These are phyloP conservation scores for Megaceryle maxima DNA, from an alignment of 2,113 vertebrate species.

Conservation along the genomic window DNA sequence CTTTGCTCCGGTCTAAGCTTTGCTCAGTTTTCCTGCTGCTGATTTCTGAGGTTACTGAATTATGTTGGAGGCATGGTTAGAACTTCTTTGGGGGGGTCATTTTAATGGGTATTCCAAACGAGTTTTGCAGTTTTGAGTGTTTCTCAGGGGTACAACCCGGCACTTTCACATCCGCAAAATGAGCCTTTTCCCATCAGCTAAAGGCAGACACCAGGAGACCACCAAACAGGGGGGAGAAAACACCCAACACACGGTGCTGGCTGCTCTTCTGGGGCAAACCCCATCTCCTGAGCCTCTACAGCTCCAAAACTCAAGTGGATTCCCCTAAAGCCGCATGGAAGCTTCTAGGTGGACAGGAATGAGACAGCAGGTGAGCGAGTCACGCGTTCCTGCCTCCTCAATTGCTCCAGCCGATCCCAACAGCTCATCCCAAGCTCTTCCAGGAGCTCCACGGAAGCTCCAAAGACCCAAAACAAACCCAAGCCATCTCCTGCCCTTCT, in stretches of 20 bases:
- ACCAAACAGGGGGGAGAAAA: neutral
- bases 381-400: neutral
- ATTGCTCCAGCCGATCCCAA: neutral
- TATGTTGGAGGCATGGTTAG: too few species aligned
- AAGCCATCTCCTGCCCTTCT: neutral
- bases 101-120: neutral
- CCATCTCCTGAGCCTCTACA: neutral
- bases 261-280: neutral
- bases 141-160: rapidly evolving
- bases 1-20: neutral
- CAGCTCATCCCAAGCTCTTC: neutral
- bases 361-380: too few species aligned
- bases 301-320: rapidly evolving
- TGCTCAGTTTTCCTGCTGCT: rapidly evolving
- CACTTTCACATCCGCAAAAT: rapidly evolving
- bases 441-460: neutral
- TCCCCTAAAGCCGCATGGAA: neutral
- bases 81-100: neutral
- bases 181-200: neutral
- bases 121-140: rapidly evolving
- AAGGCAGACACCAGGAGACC: neutral
- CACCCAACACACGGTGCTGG: rapidly evolving
- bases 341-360: neutral
- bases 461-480: neutral
- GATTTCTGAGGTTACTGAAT: neutral